Percentiles rank a stretch among this genome's conserved stretches.
These are phyloP conservation scores for Lepus oiostolus DNA, from an alignment of 2,797 vertebrate species.

Conservation along the genomic window DNA sequence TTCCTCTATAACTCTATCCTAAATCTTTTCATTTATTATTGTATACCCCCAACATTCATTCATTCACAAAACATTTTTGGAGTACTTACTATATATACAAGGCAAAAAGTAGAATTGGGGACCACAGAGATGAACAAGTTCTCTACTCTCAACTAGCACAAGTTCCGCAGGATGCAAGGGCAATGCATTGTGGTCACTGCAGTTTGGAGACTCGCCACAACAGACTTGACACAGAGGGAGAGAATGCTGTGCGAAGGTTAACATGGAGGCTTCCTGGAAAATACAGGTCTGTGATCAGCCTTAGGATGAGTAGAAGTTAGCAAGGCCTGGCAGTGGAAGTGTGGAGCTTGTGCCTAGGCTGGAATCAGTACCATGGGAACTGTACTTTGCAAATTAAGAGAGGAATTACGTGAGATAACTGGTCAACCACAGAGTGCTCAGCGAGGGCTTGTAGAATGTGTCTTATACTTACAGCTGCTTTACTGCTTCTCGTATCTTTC, in stretches of 20 bases:
- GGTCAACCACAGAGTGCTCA: neutral
- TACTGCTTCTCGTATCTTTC: neutral
- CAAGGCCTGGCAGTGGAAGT: neutral
- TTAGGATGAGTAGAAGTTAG: neutral
- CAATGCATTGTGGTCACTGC: neutral
- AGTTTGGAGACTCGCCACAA: neutral
- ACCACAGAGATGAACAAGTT: neutral
- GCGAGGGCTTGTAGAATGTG: neutral
- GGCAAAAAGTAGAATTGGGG: neutral
- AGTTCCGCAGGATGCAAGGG: neutral
- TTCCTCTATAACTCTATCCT: neutral
- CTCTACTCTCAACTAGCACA: neutral
- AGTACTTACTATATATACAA: neutral
- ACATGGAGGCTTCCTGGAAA: neutral
- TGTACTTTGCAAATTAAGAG: neutral
- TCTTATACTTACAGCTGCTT: neutral
- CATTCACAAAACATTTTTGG: neutral
- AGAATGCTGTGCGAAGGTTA: neutral
- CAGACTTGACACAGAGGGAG: neutral
- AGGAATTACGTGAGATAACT: neutral
- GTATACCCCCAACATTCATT: neutral
- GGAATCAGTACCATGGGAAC: rapidly evolving
- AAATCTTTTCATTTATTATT: neutral
- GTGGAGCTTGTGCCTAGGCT: neutral
- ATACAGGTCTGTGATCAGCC: neutral